Conservation (phyloP, 2,113 vertebrate species). For the Pelobates fuscus region DNA sequence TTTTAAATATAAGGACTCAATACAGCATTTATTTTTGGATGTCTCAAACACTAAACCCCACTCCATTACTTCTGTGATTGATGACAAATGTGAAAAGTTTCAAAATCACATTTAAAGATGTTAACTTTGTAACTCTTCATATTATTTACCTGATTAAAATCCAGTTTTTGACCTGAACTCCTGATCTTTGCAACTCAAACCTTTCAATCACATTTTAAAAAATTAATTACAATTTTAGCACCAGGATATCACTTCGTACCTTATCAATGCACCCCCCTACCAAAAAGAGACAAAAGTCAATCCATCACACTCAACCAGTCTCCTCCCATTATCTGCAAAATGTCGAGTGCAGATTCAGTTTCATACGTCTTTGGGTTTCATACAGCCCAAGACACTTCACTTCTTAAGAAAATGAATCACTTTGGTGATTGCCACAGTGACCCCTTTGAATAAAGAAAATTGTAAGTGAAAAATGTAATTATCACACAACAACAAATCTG, state of each 20-base stretch:
- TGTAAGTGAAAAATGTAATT: conserved; percentile 88
- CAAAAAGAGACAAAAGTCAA: conserved; percentile 69
- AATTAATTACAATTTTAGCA: conserved; percentile 95
- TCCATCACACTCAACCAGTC: conserved; percentile 70
- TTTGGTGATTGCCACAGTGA: conserved; percentile 75
- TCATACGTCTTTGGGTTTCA: conserved; percentile 78
- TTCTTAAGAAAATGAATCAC: conserved; percentile 92
- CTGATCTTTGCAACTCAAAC: conserved; percentile 84
- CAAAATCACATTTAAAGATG: conserved; percentile 77
- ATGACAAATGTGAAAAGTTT: conserved; percentile 78
- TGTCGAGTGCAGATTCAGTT: conserved; percentile 79
- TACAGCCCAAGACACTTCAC: conserved; percentile 80
- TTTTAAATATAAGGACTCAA: background rate
- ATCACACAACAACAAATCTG: conserved; percentile 76
- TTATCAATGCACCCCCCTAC: conserved; percentile 59
- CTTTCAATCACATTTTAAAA: conserved; percentile 88
- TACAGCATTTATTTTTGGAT: background rate
- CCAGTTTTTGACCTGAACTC: conserved; percentile 89
- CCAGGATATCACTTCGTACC: conserved; percentile 76
- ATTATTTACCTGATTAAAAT: conserved; percentile 94
- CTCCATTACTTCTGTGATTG: conserved; percentile 67
- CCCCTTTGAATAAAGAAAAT: conserved; percentile 80
- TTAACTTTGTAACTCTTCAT: conserved; percentile 73
- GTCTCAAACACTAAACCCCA: conserved; percentile 50
- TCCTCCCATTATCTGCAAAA: conserved; percentile 76